Conservation (phyloP, 2,113 vertebrate species). For the Atlantisia rogersi region DNA sequence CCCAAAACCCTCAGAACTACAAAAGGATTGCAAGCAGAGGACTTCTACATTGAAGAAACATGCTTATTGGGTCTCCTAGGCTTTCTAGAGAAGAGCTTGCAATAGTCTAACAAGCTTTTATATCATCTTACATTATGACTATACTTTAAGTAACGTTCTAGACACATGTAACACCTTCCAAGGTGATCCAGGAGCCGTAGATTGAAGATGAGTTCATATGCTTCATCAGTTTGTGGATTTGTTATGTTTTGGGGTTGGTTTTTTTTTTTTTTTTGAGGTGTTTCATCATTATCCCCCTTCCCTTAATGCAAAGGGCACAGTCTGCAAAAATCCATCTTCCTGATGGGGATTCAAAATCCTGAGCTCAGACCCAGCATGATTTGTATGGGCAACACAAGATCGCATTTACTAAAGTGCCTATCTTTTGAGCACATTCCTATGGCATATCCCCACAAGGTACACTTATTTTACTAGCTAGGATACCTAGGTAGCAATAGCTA, state of each 20-base stretch:
- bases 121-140: not conserved
- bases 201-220: not conserved
- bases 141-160: not conserved
- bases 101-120: not conserved
- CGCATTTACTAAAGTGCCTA: not conserved
- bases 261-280: too few relatives aligned
- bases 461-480: not conserved
- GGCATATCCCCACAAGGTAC: not conserved
- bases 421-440: not conserved
- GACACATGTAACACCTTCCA: not conserved
- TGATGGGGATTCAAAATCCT: not conserved
- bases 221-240: not conserved
- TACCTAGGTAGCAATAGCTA: not conserved
- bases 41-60: not conserved
- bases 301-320: not conserved
- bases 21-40: not conserved
- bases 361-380: not conserved
- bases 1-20: not conserved
- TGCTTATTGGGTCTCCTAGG: not conserved
- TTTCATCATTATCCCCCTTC: too few relatives aligned
- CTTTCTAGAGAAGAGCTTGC: not conserved
- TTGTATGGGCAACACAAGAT: not conserved
- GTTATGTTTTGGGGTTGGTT: too few relatives aligned
- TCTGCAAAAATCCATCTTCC: not conserved
- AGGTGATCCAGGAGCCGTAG: not conserved